Conservation (phyloP, 2,797 vertebrate genomes). For the Scolopax rusticola region DNA sequence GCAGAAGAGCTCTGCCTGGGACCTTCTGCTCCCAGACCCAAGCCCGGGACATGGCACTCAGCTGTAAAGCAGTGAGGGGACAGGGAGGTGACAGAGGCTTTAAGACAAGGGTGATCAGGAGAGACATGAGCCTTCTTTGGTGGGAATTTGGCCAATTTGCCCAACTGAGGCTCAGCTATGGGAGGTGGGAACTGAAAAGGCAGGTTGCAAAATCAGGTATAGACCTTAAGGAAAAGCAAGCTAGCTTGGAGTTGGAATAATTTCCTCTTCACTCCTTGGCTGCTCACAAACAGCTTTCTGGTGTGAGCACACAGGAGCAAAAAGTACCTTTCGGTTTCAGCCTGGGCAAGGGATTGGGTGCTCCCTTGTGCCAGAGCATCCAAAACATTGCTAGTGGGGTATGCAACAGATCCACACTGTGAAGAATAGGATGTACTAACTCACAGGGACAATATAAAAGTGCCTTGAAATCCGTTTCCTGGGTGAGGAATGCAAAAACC, state of each 20-base stretch:
- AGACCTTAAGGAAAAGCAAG: not conserved
- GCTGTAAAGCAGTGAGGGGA: not conserved
- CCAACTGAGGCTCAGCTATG: not conserved
- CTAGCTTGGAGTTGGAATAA: not conserved
- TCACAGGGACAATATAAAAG: not conserved
- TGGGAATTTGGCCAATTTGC: not conserved
- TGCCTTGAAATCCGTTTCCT: not conserved
- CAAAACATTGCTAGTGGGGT: not conserved
- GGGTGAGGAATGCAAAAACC: not conserved
- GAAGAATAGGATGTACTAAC: not conserved
- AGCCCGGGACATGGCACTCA: not conserved
- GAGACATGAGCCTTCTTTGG: not conserved
- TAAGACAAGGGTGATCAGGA: not conserved
- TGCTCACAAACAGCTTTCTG: not conserved
- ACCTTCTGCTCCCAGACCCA: not conserved
- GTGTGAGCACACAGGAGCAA: not conserved
- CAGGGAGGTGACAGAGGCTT: not conserved
- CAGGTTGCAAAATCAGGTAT: not conserved
- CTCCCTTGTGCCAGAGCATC: not conserved
- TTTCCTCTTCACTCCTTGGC: not conserved
- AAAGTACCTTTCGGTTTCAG: not conserved
- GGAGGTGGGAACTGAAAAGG: not conserved
- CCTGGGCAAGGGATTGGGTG: not conserved
- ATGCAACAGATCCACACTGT: not conserved
- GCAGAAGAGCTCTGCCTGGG: not conserved